Base-by-base conservation (phyloP, 2,113 vertebrate species). In the Megalops atlanticus region DNA sequence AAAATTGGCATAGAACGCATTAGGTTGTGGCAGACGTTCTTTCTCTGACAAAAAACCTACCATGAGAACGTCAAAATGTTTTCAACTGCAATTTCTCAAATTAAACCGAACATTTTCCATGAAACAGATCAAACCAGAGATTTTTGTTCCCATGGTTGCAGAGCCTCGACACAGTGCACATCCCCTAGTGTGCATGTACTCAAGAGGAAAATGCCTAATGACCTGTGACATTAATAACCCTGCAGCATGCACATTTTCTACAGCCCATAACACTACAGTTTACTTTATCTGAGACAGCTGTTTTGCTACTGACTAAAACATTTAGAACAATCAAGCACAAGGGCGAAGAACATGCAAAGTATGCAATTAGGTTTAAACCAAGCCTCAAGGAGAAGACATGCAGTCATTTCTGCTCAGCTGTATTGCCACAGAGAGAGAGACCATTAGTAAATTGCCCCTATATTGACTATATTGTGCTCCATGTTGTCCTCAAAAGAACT, bases 111-210 rank as follows among this genome's bases (percentile, higher is more conserved):
- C 45, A 74, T 69, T 83, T 79, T 83, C 75, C 78, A 87, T 86
- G 81, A 83, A 76, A 77, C 38, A 79, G 76, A 85, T 84, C 80
- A 84, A 87, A 84, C 79, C 77, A 39, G 74, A 77, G 41, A 69
- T 70, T 68, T 74, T 75, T 81, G 85, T 86, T 87, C 83, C 84
- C 85, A 88, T 85, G 84, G 87, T 35, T 80, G 85, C 87, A 83
- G 64, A 72, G 76, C 78, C 81, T 79, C 79, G 83, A 70, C 79
- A 82, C 52, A 76, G 74, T 79, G 79, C 80, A 80, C 79, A 52
- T 78, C 33, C 35, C 78, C 75, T 80, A 76, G 79, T 83, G 81
- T 88, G 85, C 41, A 43, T 78, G 83, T 80, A 74, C 82, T 83
- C 84, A 54, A 33, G 69, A 84, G 78, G 68, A 77, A 79, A 39